phyloP scores from a whole-genome alignment of 2,888 invertebrate genomes.

The Lycophotia porphyrea region DNA sequence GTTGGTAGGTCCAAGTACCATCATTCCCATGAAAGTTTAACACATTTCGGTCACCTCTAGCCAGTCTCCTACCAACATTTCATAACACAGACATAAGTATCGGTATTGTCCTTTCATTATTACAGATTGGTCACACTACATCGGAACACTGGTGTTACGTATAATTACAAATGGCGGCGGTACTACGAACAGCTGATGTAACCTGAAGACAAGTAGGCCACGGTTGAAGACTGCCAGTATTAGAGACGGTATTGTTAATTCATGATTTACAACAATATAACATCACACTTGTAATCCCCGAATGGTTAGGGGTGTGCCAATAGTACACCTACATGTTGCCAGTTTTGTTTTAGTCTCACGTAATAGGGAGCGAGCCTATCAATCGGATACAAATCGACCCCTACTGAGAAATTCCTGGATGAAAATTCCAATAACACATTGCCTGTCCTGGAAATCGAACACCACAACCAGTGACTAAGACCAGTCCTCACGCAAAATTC shows the following conservation, averaged over 20 bases:
- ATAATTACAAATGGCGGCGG: constrained; percentile 40
- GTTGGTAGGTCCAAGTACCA: not conserved
- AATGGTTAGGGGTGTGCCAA: not conserved
- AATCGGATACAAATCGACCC: not conserved
- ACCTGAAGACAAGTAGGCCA: constrained; percentile 50
- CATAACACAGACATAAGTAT: not conserved
- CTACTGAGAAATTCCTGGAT: not conserved
- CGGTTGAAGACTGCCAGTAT: constrained; percentile 27
- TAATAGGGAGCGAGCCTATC: not conserved
- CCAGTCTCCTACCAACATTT: not conserved
- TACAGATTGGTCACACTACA: constrained; percentile 48
- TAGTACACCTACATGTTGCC: not conserved
- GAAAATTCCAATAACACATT: not conserved
- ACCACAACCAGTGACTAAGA: not conserved
- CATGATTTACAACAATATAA: not conserved
- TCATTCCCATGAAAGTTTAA: not conserved
- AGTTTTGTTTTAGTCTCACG: not conserved
- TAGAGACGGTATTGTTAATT: not conserved
- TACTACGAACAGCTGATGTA: constrained; percentile 45
- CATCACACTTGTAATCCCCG: not conserved
- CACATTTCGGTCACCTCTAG: not conserved
- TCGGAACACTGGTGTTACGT: constrained; percentile 36
- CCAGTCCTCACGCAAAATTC: too few species aligned
- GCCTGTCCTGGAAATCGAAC: not conserved
- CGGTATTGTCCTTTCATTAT: constrained; percentile 28